Conservation (phyloP, 2,113 vertebrate genomes). For the Natator depressus region DNA sequence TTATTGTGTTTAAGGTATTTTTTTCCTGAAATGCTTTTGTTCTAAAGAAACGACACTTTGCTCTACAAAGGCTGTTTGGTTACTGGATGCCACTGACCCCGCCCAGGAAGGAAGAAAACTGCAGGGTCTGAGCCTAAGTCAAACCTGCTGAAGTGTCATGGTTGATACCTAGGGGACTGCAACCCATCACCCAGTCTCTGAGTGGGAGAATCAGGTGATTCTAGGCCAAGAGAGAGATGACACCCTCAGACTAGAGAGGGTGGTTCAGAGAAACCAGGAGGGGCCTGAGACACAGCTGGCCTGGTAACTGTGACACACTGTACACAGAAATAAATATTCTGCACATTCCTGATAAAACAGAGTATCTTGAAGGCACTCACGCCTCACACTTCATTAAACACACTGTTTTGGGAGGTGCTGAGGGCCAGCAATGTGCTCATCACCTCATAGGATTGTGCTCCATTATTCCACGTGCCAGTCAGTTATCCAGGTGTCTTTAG, state of each 20-base stretch:
- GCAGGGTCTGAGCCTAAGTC: neutral
- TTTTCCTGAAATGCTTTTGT: fast-evolving
- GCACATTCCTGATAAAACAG: neutral
- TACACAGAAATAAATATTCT: neutral
- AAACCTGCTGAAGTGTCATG: neutral
- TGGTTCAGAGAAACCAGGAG: neutral
- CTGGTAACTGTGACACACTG: neutral
- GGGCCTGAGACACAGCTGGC: neutral
- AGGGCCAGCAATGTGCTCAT: neutral
- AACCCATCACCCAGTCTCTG: neutral
- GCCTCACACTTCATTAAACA: neutral
- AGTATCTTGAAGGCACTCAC: neutral
- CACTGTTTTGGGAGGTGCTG: neutral
- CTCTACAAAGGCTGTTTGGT: neutral
- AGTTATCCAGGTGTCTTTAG: neutral
- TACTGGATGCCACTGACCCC: neutral
- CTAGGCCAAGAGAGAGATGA: too few species aligned
- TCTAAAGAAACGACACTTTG: neutral
- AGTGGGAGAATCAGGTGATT: too few species aligned
- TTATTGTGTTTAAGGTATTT: neutral
- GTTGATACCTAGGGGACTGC: neutral
- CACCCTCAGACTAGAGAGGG: neutral
- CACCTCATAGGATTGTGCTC: neutral
- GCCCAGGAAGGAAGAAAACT: neutral
- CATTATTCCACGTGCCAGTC: neutral